Base-by-base conservation (phyloP, 2,113 vertebrate genomes). In the Myxocyprinus asiaticus region DNA sequence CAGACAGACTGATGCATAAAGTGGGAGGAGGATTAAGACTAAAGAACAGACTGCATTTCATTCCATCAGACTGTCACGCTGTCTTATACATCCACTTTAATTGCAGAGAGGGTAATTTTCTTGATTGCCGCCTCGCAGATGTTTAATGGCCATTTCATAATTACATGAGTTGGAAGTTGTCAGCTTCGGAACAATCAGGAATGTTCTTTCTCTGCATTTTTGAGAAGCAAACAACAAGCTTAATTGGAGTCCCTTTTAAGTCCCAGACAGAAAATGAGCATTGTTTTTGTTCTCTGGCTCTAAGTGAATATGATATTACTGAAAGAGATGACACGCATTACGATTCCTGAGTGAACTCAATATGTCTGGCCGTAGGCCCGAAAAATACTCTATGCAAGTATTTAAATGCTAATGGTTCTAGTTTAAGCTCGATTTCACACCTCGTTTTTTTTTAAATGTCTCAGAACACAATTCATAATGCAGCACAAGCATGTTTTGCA, bases 111-210 rank as follows among this genome's bases (percentile, higher is more conserved):
- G 33, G 43, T 82, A 79, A 82, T 85, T 80, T 80, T 68, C 43
- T 61, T 85, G 84, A 89, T 87, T 33, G 84, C 79, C 17, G 79
- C 55, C 78, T 82, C 3, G 63, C 81, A 86, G 86, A 86, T 86
- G 87, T 84, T 83, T 81, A 82, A 87, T 87, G 83, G 78, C 22
- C 42, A 83, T 84, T 79, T 79, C 59, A 66, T 80, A 85, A 84
- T 88, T 78, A 82, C 72, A 67, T 71, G 51, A 83, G 55, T 85
- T 81, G 82, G 69, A 64, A 80, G 63, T 83, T 78, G 83, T 67
- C 56, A 58, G 85, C 71, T 82, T 83, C 76, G 15, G 50, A 65
- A 81, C 78, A 65, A 77, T 80, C 68, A 64, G 53, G 59, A 61
- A 66, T 77, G 70, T 69, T 81, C 42, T 82, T 61, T 83, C 45